Base-by-base conservation (phyloP, 2,888 invertebrate genomes). In the Heteromurus nitidus region DNA sequence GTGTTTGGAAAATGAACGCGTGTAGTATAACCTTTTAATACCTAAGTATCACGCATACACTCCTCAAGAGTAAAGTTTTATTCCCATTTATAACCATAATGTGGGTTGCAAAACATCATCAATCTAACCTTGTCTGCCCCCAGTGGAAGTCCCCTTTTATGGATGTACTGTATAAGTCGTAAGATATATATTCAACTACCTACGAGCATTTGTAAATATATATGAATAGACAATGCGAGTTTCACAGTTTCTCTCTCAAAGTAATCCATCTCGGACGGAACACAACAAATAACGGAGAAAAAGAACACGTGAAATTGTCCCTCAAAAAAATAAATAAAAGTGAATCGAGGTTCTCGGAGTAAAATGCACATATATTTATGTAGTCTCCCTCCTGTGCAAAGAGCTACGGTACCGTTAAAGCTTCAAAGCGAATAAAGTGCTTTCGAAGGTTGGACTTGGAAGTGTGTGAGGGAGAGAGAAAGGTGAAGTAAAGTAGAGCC, bases 41-140 rank as follows among this genome's bases (percentile, higher is more conserved):
- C 20, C 20, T 36, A 18, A 20, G 20, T 16, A 31, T 64, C 64
- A 64, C 64, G 64, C 64, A 64, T 64, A 36, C 64, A 36, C 2
- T 31, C 11, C 31, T 2, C 28, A 26, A 18, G 20, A 64, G 20
- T 3, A 31, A 18, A 22, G 36, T n/a, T n/a, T n/a, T n/a, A n/a
- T n/a, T n/a, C 36, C 64, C 36, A 64, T 64, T 64, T 64, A 28
- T 58, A 58, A 28, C 28, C 28, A 58, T 58, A 58, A 58, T 58
- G 58, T 58, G 58, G 16, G 36, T 36, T 64, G 64, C 36, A 64
- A 31, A 64, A 36, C 64, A 30, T 60, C 60, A 60, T 60, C 60
- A 60, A 60, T 60, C 64, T 64, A 64, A 64, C 64, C 64, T 64
- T 36, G 64, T 64, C 36, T 64, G 5, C 58, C 47, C 7, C 3